Conservation (phyloP, 2,888 invertebrate genomes). For the Eilema sororculum region DNA sequence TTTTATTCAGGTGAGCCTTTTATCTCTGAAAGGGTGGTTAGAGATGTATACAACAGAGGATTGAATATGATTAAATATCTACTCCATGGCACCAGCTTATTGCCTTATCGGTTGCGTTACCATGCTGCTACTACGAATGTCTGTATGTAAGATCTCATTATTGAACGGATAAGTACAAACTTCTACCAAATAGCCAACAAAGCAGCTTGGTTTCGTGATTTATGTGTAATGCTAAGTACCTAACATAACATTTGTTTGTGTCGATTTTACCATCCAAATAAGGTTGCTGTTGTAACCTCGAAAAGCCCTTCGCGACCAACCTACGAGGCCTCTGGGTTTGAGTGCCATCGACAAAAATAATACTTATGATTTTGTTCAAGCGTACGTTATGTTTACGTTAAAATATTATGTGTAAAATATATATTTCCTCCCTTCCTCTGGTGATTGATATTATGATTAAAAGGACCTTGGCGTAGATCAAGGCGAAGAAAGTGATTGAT, state of each 20-base stretch:
- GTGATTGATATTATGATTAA: background rate
- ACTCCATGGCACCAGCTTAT: no score
- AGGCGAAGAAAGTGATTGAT: slow-evolving; percentile 20
- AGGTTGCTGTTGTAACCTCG: slow-evolving; percentile 72
- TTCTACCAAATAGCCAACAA: background rate
- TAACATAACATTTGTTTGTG: slow-evolving; percentile 21
- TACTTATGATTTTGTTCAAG: slow-evolving; percentile 65
- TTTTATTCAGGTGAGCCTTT: background rate
- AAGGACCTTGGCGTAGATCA: slow-evolving; percentile 2
- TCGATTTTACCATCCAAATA: slow-evolving; percentile 55
- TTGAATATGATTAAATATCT: no score
- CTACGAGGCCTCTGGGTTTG: slow-evolving; percentile 75
- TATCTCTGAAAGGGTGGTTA: background rate
- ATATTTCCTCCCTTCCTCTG: background rate
- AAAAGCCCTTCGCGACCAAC: slow-evolving; percentile 80
- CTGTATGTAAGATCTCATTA: background rate
- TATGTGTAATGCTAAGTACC: background rate
- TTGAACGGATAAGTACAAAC: background rate
- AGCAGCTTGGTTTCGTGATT: background rate
- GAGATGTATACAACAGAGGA: no score
- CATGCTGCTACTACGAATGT: background rate
- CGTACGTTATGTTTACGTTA: slow-evolving; percentile 3
- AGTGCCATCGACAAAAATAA: slow-evolving; percentile 73
- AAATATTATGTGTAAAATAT: background rate
- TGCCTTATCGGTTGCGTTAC: no score